Evolutionary conservation across 2,888 invertebrate species (phyloP).

Genomic region (Pemphredon lugubris): DNA sequence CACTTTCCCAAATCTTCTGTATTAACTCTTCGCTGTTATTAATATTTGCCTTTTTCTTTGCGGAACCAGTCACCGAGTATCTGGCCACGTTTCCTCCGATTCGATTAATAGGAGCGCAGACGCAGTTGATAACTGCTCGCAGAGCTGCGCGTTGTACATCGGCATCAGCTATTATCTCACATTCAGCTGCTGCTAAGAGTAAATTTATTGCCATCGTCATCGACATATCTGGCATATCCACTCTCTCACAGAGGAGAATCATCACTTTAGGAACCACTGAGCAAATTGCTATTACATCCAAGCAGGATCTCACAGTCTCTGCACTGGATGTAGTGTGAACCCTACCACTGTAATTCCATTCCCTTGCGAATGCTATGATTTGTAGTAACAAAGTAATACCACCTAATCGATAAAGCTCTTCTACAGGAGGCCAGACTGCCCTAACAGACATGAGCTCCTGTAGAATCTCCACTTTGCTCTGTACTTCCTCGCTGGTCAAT

Average conservation of each 20-base stretch:
- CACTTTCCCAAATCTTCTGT: slow-evolving; percentile 96
- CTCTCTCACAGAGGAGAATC: slow-evolving; percentile 87
- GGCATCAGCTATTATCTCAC: slow-evolving; percentile 94
- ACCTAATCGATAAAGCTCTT: slow-evolving; percentile 91
- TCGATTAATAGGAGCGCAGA: slow-evolving; percentile 93
- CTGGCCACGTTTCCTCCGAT: slow-evolving; percentile 84
- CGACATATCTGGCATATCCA: slow-evolving; percentile 89
- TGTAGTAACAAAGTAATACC: slow-evolving; percentile 91
- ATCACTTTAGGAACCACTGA: slow-evolving; percentile 93
- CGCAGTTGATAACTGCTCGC: slow-evolving; percentile 95
- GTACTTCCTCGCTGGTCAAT: slow-evolving; percentile 89
- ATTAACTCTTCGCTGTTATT: slow-evolving; percentile 92
- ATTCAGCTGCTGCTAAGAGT: slow-evolving; percentile 88
- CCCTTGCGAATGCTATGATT: slow-evolving; percentile 93
- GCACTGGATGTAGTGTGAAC: slow-evolving; percentile 83
- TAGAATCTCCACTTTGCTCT: slow-evolving; percentile 91
- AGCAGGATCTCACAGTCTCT: slow-evolving; percentile 90
- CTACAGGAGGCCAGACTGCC: slow-evolving; percentile 93
- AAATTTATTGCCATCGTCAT: slow-evolving; percentile 84
- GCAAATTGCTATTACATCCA: slow-evolving; percentile 95
- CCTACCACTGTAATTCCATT: slow-evolving; percentile 93
- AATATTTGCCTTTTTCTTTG: slow-evolving; percentile 85
- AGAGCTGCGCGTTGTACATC: slow-evolving; percentile 96
- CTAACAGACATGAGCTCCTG: slow-evolving; percentile 89
- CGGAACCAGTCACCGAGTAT: slow-evolving; percentile 82